Evolutionary conservation across 2,113 vertebrate genomes (phyloP).

Genomic region (Nibea albiflora): DNA sequence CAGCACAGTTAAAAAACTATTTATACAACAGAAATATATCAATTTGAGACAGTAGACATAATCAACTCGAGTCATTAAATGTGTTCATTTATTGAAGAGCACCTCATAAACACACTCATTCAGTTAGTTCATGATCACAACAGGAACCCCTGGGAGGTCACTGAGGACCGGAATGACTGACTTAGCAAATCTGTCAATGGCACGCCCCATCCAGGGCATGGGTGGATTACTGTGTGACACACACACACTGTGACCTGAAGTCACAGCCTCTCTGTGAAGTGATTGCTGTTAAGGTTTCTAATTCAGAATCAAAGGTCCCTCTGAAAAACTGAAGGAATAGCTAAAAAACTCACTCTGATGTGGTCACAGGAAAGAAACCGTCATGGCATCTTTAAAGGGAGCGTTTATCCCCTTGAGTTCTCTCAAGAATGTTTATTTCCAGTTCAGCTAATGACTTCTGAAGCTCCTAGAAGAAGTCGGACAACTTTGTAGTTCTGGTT

Average conservation of each 20-base stretch:
- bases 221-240: background rate
- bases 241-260: background rate
- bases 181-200: constrained; percentile 11
- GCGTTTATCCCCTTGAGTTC: background rate
- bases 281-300: background rate
- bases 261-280: background rate
- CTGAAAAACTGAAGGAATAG: background rate
- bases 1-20: background rate
- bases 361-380: background rate
- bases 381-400: background rate
- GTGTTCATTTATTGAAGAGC: background rate
- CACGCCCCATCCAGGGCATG: background rate
- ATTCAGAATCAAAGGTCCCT: background rate
- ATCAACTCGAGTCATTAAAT: background rate
- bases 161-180: background rate
- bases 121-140: background rate
- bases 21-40: too few relatives aligned
- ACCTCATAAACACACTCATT: background rate
- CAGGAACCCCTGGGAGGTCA: background rate
- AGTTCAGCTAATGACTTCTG: too few relatives aligned
- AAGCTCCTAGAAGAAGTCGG: background rate
- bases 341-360: background rate
- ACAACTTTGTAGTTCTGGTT: too few relatives aligned
- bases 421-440: too few relatives aligned
- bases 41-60: background rate